Percentiles rank a stretch among this genome's conserved stretches.
These are phyloP conservation scores for Calameuta pallipes DNA, from an alignment of 2,888 invertebrate genomes.

Conservation along the genomic window DNA sequence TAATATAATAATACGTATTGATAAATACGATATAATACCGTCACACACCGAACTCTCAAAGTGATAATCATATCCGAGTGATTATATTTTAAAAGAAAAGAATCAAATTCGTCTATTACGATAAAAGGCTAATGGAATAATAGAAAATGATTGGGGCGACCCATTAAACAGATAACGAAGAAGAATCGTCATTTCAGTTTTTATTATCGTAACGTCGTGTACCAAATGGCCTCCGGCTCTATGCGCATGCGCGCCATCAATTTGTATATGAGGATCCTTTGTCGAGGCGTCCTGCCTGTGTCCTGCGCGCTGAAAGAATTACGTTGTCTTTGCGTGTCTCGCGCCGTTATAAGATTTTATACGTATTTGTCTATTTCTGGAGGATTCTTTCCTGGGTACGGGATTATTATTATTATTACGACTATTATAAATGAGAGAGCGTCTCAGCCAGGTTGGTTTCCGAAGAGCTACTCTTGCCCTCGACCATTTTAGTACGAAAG, in stretches of 20 bases:
- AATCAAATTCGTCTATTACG: constrained; percentile 26
- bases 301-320: not conserved
- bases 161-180: constrained; percentile 2
- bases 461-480: not conserved
- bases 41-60: constrained; percentile 29
- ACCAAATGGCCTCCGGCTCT: not conserved
- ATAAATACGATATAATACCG: constrained; percentile 14
- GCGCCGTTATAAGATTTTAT: not conserved
- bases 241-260: not conserved
- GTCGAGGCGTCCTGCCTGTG: not conserved
- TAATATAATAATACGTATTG: not conserved
- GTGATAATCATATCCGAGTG: constrained; percentile 35
- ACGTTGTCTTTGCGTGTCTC: not conserved
- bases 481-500: not conserved
- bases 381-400: not conserved
- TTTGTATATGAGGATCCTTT: not conserved
- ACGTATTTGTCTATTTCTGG: not conserved
- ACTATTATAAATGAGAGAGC: not conserved
- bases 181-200: not conserved
- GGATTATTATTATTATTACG: not conserved
- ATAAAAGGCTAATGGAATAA: constrained; percentile 15
- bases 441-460: not conserved
- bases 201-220: not conserved
- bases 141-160: constrained; percentile 3
- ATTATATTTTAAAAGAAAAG: constrained; percentile 29